Percentiles rank a stretch among this genome's conserved stretches.
Evolutionary conservation across 1,140 invertebrate genomes (phyloP).

Genomic region (Scaptomyza graminum): DNA sequence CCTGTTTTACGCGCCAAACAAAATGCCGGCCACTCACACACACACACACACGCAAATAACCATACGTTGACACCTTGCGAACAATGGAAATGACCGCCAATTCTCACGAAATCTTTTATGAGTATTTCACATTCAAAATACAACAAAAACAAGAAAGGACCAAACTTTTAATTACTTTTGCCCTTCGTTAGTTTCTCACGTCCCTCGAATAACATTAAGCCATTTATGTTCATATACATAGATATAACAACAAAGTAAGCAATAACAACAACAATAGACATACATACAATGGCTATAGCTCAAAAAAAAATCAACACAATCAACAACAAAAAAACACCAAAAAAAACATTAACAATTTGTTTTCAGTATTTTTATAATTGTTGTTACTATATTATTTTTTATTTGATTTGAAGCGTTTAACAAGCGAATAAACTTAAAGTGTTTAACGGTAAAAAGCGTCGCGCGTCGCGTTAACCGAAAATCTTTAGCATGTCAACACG

Average conservation of each 20-base stretch:
- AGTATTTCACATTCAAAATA: constrained; percentile 13
- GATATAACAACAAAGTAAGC: neutral
- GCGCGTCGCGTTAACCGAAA: constrained; percentile 64
- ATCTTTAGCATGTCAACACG: constrained; percentile 79
- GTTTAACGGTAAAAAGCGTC: constrained; percentile 65
- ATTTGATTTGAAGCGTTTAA: constrained; percentile 36
- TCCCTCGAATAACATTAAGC: constrained; percentile 6
- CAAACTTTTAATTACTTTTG: constrained; percentile 33
- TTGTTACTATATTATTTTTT: constrained; percentile 1
- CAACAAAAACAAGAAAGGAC: constrained; percentile 1
- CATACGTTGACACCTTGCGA: neutral
- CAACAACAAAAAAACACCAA: neutral
- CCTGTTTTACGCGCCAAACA: constrained; percentile 65
- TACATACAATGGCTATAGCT: neutral
- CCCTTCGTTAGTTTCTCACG: constrained; percentile 17
- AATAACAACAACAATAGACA: constrained; percentile 12
- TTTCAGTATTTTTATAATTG: neutral
- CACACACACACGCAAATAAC: constrained; percentile 15
- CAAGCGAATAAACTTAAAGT: constrained; percentile 62
- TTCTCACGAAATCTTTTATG: constrained; percentile 10
- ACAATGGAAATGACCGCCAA: constrained; percentile 18
- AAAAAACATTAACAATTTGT: too few species aligned
- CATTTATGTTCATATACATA: neutral
- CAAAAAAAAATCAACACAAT: constrained; percentile 7
- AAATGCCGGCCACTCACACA: constrained; percentile 50